phyloP scores from a whole-genome alignment of 1,140 invertebrate species.

The Telenomus remus region DNA sequence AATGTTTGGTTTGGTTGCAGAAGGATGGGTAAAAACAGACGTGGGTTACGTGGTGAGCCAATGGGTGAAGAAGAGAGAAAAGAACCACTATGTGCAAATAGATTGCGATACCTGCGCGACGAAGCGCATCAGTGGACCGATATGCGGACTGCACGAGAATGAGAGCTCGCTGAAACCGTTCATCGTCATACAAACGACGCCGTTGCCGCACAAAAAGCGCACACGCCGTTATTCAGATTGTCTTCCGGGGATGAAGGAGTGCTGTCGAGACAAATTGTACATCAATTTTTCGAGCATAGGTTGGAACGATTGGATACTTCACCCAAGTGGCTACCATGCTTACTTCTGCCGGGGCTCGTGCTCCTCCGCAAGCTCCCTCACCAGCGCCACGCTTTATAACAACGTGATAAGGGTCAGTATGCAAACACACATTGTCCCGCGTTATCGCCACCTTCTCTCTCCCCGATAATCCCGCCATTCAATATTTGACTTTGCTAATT shows the following conservation, averaged over 20 bases:
- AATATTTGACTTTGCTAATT: conserved; percentile 37
- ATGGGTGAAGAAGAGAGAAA: conserved; percentile 82
- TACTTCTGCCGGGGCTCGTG: conserved; percentile 91
- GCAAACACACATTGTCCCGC: conserved; percentile 12
- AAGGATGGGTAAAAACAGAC: conserved; percentile 88
- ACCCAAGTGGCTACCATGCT: conserved; percentile 86
- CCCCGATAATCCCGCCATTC: conserved; percentile 13
- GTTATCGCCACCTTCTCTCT: conserved; percentile 21
- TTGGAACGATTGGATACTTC: conserved; percentile 91
- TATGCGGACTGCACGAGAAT: conserved; percentile 73
- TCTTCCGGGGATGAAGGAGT: conserved; percentile 81
- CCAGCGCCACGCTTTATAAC: conserved; percentile 81
- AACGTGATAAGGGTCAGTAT: conserved; percentile 82
- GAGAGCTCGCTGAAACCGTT: conserved; percentile 82
- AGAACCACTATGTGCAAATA: conserved; percentile 82
- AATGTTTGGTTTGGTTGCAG: conserved; percentile 68
- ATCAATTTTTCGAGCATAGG: conserved; percentile 89
- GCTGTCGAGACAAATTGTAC: conserved; percentile 87
- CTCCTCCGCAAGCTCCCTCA: conserved; percentile 80
- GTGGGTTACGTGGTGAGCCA: conserved; percentile 82
- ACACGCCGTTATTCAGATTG: conserved; percentile 83
- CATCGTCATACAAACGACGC: conserved; percentile 82
- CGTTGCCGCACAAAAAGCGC: conserved; percentile 75
- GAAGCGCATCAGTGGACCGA: conserved; percentile 77
- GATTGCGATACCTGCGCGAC: conserved; percentile 85